Evolutionary conservation across 2,797 vertebrate species (phyloP), one percentile per base, ranked within the genome.

Genomic region (Aphelocoma californica): DNA sequence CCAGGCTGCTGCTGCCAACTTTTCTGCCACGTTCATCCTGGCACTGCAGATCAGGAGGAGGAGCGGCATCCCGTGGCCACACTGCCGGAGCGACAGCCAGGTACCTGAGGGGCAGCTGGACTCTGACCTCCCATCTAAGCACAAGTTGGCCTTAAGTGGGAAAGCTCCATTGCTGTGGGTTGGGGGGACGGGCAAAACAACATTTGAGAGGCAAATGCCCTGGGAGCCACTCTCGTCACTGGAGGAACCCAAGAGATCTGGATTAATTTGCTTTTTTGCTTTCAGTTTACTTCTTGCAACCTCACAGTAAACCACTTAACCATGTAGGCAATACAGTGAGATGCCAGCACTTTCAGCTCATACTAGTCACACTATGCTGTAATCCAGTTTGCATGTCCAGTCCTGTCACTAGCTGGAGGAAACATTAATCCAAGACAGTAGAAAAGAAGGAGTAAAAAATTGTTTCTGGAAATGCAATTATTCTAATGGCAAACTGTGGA

Each of bases 331-430:
- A 86, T 42, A 64, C 81, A 70, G 56, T 4, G 26, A 93, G 69
- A 90, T 85, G 81, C 81, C 81, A 93, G 79, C 29, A 21, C 77
- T 84, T 74, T 80, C 61, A 88, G 86, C 80, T 95, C 81, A 47
- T 34, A 71, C 58, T 75, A 82, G 66, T 91, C 90, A 91, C 88
- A 84, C 94, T 88, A 53, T 18, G 66, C 80, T 90, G 64, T 67
- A 78, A 78, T 90, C 84, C 80, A 88, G 67, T 91, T 77, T 86
- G 56, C 83, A 20, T 87, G 96, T 95, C 93, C 83, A 18, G 88
- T 94, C 93, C 90, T 94, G 94, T 96, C 93, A 90, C 89, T 92
- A 96, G 90, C 86, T 77, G 64, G 71, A 73, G 36, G 92, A 96
- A 96, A 94, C 60, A 77, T 81, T 94, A 93, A 88, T 88, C 73